A percentile compares a stretch with the other conserved stretches of the same genome.
Evolutionary conservation across 2,888 invertebrate species (phyloP).

Genomic region (Aleiodes leptofemur): DNA sequence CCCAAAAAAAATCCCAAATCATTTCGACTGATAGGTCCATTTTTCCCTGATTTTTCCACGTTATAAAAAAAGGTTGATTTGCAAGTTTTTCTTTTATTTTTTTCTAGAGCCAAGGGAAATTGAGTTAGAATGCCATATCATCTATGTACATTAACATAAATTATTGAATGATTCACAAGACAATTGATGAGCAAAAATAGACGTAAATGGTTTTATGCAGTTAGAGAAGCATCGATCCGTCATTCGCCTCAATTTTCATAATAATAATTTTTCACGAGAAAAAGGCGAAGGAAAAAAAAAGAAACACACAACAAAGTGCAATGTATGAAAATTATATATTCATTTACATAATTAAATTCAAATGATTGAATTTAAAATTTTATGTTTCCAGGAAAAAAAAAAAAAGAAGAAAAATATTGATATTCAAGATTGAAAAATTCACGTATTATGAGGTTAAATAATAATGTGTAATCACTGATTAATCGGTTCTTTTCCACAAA

Average conservation of each 20-base stretch:
- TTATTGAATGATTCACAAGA: conserved; percentile 18
- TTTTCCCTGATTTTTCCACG: too few relatives aligned
- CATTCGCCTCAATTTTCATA: background rate
- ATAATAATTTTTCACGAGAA: too few relatives aligned
- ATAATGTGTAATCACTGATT: conserved; percentile 62
- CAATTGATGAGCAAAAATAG: background rate
- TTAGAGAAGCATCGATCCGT: conserved; percentile 17
- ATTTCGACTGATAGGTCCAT: too few relatives aligned
- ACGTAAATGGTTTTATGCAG: background rate
- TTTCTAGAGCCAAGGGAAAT: background rate
- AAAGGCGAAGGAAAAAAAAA: too few relatives aligned
- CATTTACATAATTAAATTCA: background rate
- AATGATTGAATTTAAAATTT: too few relatives aligned
- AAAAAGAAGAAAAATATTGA: too few relatives aligned
- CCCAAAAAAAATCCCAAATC: too few relatives aligned
- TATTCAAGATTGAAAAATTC: background rate
- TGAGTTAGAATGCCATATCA: background rate
- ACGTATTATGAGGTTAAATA: conserved; percentile 53
- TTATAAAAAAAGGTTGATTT: too few relatives aligned
- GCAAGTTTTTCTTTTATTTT: background rate
- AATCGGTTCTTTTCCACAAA: conserved; percentile 64
- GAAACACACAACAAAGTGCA: too few relatives aligned
- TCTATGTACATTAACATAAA: conserved; percentile 25
- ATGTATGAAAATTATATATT: background rate
- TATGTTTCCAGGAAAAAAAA: too few relatives aligned